A percentile compares a stretch with the other conserved stretches of the same genome.
These are phyloP conservation scores for Holacanthella duospinosa DNA, from an alignment of 2,888 invertebrate genomes.

Conservation along the genomic window DNA sequence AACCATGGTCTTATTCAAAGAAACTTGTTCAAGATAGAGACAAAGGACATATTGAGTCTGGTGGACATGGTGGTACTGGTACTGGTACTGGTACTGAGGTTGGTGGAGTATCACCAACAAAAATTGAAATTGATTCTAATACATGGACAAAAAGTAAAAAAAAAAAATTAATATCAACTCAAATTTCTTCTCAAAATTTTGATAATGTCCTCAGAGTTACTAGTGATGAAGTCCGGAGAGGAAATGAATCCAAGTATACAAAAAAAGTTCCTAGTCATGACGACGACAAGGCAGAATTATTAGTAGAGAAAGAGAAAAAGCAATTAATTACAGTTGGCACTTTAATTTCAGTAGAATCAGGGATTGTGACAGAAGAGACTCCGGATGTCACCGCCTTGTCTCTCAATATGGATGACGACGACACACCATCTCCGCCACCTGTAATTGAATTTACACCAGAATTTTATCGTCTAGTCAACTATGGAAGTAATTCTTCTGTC, in stretches of 20 bases:
- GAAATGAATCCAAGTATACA: too few species aligned
- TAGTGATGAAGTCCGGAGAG: background rate
- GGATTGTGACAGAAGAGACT: background rate
- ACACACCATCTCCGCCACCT: slow-evolving; percentile 25
- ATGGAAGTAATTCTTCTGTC: slow-evolving; percentile 34
- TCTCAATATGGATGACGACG: too few species aligned
- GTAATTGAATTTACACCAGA: slow-evolving; percentile 37
- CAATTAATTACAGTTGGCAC: too few species aligned
- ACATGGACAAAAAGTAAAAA: slow-evolving; percentile 34
- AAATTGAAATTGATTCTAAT: slow-evolving; percentile 30
- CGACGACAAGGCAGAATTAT: too few species aligned
- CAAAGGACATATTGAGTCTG: background rate
- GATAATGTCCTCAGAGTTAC: background rate
- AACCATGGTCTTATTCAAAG: background rate
- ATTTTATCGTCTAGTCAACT: slow-evolving; percentile 36
- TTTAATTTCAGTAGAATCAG: too few species aligned
- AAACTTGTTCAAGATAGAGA: background rate
- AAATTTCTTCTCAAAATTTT: too few species aligned
- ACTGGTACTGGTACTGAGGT: too few species aligned
- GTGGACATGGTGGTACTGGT: too few species aligned
- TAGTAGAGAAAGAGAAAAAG: too few species aligned
- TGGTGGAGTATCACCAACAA: background rate
- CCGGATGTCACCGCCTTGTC: too few species aligned
- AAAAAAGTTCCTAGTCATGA: too few species aligned
- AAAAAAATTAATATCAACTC: slow-evolving; percentile 4